Conservation (phyloP, 2,113 vertebrate genomes). For the Engraulis encrasicolus region DNA sequence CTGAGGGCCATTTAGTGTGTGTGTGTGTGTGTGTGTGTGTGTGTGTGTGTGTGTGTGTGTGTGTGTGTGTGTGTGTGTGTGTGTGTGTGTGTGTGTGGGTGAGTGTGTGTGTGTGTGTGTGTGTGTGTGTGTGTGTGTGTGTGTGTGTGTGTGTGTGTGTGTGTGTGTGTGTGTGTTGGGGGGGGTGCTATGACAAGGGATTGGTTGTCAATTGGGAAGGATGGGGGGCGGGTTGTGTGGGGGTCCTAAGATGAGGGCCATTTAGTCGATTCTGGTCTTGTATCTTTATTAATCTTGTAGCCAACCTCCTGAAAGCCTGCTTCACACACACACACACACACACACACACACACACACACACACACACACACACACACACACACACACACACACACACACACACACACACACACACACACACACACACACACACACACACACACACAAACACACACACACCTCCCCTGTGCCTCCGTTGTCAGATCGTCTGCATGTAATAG, state of each 20-base stretch:
- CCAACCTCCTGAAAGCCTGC: slow-evolving; percentile 27
- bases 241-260: neutral
- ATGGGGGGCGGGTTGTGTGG: neutral
- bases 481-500: neutral
- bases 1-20: neutral
- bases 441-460: neutral
- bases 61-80: too few species aligned
- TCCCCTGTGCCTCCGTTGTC: neutral
- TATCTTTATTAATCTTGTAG: slow-evolving; percentile 41
- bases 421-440: too few species aligned
- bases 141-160: too few species aligned
- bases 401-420: neutral
- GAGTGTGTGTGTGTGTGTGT: too few species aligned
- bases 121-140: too few species aligned
- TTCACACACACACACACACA: neutral
- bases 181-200: too few species aligned
- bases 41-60: too few species aligned
- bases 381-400: neutral
- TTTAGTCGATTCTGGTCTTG: slow-evolving; percentile 11
- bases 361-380: neutral
- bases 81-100: too few species aligned
- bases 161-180: too few species aligned
- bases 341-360: neutral
- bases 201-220: too few species aligned
- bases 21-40: too few species aligned